phyloP scores from a whole-genome alignment of 2,797 vertebrate genomes.

The Lacerta viridis region DNA sequence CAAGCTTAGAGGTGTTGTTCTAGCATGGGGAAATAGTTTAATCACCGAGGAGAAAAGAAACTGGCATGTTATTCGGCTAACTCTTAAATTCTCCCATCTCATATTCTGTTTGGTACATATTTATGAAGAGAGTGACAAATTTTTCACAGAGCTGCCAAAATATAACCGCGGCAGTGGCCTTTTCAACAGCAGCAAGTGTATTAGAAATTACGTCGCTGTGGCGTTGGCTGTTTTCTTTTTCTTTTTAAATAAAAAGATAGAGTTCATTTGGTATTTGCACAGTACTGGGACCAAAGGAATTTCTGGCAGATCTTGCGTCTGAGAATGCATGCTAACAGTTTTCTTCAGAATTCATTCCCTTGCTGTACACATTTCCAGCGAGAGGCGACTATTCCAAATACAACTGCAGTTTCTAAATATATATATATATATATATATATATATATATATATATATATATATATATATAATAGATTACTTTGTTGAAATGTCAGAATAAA shows the following conservation, averaged over 20 bases:
- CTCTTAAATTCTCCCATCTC: slow-evolving; percentile 32
- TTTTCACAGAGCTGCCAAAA: slow-evolving; percentile 48
- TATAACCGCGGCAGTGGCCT: slow-evolving; percentile 25
- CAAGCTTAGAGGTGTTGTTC: slow-evolving; percentile 28
- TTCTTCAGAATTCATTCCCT: slow-evolving; percentile 48
- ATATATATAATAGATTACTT: slow-evolving; percentile 35
- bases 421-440: slow-evolving; percentile 26
- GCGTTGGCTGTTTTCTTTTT: neutral
- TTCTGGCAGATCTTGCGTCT: slow-evolving; percentile 47
- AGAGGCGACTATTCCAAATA: slow-evolving; percentile 43
- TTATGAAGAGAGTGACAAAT: slow-evolving; percentile 44
- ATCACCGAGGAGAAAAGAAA: slow-evolving; percentile 47
- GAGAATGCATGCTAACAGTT: slow-evolving; percentile 51
- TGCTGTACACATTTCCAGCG: slow-evolving; percentile 46
- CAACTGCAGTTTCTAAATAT: slow-evolving; percentile 6
- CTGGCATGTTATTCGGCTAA: slow-evolving; percentile 35
- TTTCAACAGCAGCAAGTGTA: slow-evolving; percentile 24
- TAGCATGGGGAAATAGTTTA: slow-evolving; percentile 44
- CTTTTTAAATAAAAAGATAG: slow-evolving; percentile 12
- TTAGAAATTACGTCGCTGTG: slow-evolving; percentile 46
- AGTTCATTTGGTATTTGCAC: slow-evolving; percentile 46
- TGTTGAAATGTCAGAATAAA: slow-evolving; percentile 59
- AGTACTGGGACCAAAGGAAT: slow-evolving; percentile 41
- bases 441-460: no score
- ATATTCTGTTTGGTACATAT: slow-evolving; percentile 52